A percentile compares a stretch with the other conserved stretches of the same genome.
Evolutionary conservation across 2,113 vertebrate genomes (phyloP).

Genomic region (Amphiprion ocellaris): DNA sequence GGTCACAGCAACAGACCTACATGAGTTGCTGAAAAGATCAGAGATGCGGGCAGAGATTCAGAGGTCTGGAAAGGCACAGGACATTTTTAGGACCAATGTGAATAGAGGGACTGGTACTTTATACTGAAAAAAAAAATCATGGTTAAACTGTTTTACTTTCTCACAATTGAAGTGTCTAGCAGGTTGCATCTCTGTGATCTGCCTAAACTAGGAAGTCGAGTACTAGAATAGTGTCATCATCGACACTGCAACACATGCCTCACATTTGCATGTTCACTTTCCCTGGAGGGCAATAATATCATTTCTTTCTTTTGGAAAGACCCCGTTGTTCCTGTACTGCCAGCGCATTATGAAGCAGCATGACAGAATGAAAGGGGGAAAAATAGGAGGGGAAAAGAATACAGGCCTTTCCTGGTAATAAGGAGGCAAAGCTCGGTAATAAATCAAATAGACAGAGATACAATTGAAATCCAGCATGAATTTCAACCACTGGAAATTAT

Average conservation of each 20-base stretch:
- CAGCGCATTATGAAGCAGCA: constrained; percentile 52
- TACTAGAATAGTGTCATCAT: constrained; percentile 2
- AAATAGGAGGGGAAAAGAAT: constrained; percentile 13
- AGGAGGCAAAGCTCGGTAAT: constrained; percentile 69
- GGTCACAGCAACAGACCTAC: not conserved
- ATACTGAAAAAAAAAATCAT: not conserved
- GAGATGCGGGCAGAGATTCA: not conserved
- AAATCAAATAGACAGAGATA: constrained; percentile 83
- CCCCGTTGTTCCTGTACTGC: constrained; percentile 40
- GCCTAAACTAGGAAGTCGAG: not conserved
- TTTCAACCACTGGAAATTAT: constrained; percentile 70
- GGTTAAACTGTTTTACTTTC: constrained; percentile 4
- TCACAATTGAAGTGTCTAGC: not conserved
- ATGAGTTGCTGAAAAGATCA: not conserved
- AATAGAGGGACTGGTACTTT: not conserved
- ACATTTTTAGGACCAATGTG: not conserved
- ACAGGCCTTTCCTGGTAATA: constrained; percentile 73
- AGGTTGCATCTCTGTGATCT: constrained; percentile 9
- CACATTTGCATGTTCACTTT: constrained; percentile 19
- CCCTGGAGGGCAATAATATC: constrained; percentile 24
- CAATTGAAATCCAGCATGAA: constrained; percentile 78
- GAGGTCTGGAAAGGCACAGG: not conserved
- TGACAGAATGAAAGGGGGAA: constrained; percentile 34
- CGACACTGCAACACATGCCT: constrained; percentile 18
- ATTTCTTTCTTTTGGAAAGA: constrained; percentile 39